Evolutionary conservation across 2,797 vertebrate species (phyloP).

Genomic region (Sphenodon punctatus): DNA sequence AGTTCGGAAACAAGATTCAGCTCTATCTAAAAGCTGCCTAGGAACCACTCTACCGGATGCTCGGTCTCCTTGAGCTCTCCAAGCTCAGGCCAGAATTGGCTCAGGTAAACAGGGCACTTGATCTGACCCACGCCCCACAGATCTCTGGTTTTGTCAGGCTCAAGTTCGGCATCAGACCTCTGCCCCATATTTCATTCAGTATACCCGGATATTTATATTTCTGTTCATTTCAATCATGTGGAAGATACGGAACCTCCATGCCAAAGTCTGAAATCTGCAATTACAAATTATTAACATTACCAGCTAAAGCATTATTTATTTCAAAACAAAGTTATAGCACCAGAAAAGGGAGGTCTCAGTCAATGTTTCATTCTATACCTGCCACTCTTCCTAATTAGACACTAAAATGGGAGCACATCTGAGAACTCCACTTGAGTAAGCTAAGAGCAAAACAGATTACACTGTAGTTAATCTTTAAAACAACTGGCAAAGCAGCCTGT

Average conservation of each 20-base stretch:
- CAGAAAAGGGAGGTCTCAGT: background rate
- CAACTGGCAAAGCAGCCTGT: background rate
- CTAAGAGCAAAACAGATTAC: background rate
- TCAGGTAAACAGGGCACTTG: too few relatives aligned
- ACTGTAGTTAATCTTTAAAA: slow-evolving; percentile 1
- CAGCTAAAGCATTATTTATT: background rate
- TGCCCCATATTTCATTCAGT: background rate
- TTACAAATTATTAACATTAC: background rate
- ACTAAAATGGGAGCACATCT: background rate
- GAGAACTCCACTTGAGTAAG: background rate
- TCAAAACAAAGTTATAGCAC: background rate
- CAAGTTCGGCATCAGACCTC: too few relatives aligned
- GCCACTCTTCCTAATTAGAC: slow-evolving; percentile 3
- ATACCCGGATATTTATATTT: background rate
- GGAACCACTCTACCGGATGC: too few relatives aligned
- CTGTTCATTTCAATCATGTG: background rate
- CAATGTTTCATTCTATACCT: slow-evolving; percentile 10
- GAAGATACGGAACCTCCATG: background rate
- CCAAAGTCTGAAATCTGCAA: background rate
- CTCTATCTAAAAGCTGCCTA: too few relatives aligned
- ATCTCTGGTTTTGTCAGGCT: too few relatives aligned
- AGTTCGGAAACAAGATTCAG: too few relatives aligned
- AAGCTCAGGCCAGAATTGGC: too few relatives aligned
- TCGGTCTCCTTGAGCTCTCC: too few relatives aligned
- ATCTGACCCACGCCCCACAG: too few relatives aligned